Base-by-base conservation (phyloP, 2,888 invertebrate species). In the Mythimna pallens region DNA sequence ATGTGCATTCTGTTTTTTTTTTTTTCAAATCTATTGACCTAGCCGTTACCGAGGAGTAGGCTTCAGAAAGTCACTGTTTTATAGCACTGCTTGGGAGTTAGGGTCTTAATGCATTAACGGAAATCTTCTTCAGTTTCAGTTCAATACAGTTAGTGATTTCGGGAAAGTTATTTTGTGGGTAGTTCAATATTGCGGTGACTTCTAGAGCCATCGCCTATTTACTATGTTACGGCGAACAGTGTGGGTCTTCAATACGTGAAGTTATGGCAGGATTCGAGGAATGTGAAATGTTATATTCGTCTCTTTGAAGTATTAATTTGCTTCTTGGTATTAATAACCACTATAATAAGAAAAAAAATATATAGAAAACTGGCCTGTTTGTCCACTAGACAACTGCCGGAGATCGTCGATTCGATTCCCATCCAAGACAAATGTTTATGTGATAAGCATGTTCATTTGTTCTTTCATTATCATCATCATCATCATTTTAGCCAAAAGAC, bases 241-340 rank as follows among this genome's bases (percentile, higher is more conserved):
- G 9, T 57, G 25, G 50, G 43, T 47, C 17, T 70, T 70, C 58
- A 25, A 63, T 59, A 34, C 20, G 5, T 25, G 43, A 58, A 43
- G 62, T 43, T 52, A 54, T n/a, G 9, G 5, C 20, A n/a, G 10
- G 47, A 52, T 75, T 75, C 76, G 17, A 12, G 9, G 76, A 63
- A 67, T 40, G 14, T 40, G 14, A 61, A 61, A 14, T 22, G 40
- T 40, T 8, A 61, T 61, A 22, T 40, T 55, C 40, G 22, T 52
- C n/a, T 25, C 76, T 75, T 62, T 52, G 76, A 58, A 47, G 40
- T 63, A 43, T 57, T 17, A 17, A 10, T n/a, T 50, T 54, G 2
- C 1, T 74, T 75, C 43, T 8, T 52, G 12, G 40, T 63, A 62
- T 66, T 1, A 40, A 36, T 43, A 54, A 43, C 20, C 20, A 20